Evolutionary conservation across 2,888 invertebrate genomes (phyloP), one percentile per base, ranked within the genome.

Genomic region (Xestia c-nigrum): DNA sequence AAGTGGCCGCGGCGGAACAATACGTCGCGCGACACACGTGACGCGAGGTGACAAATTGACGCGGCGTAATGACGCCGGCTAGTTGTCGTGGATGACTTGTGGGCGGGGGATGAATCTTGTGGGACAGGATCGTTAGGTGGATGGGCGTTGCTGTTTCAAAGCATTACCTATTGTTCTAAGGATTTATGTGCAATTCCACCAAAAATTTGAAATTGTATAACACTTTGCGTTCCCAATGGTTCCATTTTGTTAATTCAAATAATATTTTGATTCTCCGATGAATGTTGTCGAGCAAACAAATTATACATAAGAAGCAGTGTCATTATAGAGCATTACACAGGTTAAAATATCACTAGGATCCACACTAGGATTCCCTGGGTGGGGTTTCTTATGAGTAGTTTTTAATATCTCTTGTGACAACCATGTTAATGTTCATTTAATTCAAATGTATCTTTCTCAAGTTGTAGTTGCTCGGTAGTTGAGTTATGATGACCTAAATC

Each of bases 21-120:
- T 84, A 70, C 70, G 31, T 19, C 63, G 72, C 50, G 71, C 46
- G 76, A 68, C 66, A 65, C 52, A 24, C 55, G 57, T 24, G 69
- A 70, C 69, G 40, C 52, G 21, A 69, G 55, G 66, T 74, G 84
- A 85, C 84, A 80, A 84, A 82, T 85, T 82, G 79, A 72, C 79
- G 69, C 72, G 66, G 14, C 40, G 50, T 77, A 76, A 85, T 83
- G 85, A 69, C 85, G 75, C 77, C 14, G 19, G n/a, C 59, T 47
- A 63, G 71, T 63, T 64, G 72, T 81, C 85, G 69, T 63, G 61
- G 61, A 9, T 61, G 66, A 65, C 65, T 59, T 74, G 47, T 57
- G 46, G 24, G 52, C 19, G 57, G 59, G 5, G 38, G 43, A 75
- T 76, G 16, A 59, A 72, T 82, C 77, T 68, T 72, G 59, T 52